Conservation (phyloP, 1,140 invertebrate genomes). For the Anagrus nilaparvatae region DNA sequence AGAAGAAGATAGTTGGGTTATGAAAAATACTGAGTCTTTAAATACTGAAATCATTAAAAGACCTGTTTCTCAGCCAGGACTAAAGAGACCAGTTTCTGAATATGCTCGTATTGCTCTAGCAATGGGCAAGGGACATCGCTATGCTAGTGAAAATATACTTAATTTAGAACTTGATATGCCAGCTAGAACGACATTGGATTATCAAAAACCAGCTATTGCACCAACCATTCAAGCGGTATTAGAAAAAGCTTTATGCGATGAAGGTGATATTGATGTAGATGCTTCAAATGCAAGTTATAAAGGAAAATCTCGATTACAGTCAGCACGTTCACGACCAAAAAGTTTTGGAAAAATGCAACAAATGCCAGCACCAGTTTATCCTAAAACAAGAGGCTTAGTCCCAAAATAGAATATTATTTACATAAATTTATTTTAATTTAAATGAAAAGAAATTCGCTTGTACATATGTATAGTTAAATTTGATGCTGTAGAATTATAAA, state of each 20-base stretch:
- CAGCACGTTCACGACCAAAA: slow-evolving; percentile 30
- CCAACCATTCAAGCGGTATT: slow-evolving; percentile 63
- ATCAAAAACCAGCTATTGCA: slow-evolving; percentile 59
- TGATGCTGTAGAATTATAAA: slow-evolving; percentile 16
- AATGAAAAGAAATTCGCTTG: slow-evolving; percentile 14
- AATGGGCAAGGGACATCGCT: slow-evolving; percentile 48
- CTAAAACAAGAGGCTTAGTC: slow-evolving; percentile 49
- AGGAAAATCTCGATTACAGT: slow-evolving; percentile 29
- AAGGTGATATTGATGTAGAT: slow-evolving; percentile 64
- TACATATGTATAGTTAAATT: slow-evolving; percentile 19
- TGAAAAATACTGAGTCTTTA: slow-evolving; percentile 35
- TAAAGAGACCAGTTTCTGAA: slow-evolving; percentile 61
- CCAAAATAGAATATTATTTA: slow-evolving; percentile 43
- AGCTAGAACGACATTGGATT: slow-evolving; percentile 67
- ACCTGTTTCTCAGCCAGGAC: slow-evolving; percentile 53
- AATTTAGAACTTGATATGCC: slow-evolving; percentile 74
- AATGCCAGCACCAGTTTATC: slow-evolving; percentile 41
- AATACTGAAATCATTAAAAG: slow-evolving; percentile 43
- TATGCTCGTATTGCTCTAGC: slow-evolving; percentile 55
- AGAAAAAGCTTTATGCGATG: slow-evolving; percentile 59
- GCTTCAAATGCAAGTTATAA: slow-evolving; percentile 38
- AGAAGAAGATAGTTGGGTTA: slow-evolving; percentile 73
- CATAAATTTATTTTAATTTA: slow-evolving; percentile 8
- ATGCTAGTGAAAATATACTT: slow-evolving; percentile 73
- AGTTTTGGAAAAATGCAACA: slow-evolving; percentile 33